Percentiles rank a stretch among this genome's conserved stretches.
Conservation (phyloP, 2,797 vertebrate genomes). For the Ciconia nigra region DNA sequence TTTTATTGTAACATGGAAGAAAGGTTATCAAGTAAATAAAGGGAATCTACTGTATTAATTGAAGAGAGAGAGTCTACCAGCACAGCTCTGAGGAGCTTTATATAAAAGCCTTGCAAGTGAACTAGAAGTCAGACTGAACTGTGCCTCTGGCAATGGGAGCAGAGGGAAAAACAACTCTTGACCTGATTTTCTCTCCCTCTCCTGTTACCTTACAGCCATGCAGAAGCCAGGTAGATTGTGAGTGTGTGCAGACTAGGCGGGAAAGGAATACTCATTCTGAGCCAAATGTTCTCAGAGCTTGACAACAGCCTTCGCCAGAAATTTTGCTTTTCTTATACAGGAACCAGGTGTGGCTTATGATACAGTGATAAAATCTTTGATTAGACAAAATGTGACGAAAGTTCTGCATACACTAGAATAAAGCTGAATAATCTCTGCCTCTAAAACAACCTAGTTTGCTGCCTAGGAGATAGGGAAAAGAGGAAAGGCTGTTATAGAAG, state of each 20-base stretch:
- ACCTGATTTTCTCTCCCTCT: conserved; percentile 39
- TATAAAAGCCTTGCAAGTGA: not conserved
- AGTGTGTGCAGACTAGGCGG: not conserved
- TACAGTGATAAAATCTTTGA: conserved; percentile 44
- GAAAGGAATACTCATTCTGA: not conserved
- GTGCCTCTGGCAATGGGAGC: not conserved
- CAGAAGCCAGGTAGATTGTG: conserved; percentile 2
- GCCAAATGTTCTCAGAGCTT: conserved; percentile 3
- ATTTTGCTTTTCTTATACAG: conserved; percentile 20
- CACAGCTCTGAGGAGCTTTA: not conserved
- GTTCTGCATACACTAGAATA: not conserved
- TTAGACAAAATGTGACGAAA: conserved; percentile 9
- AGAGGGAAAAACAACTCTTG: conserved; percentile 35
- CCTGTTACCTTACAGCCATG: not conserved
- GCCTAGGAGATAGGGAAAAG: conserved; percentile 7
- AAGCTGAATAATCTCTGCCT: not conserved
- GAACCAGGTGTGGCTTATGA: conserved; percentile 43
- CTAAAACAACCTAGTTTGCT: not conserved
- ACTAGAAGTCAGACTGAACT: not conserved
- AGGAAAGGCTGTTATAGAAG: not conserved
- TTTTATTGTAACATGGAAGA: not conserved
- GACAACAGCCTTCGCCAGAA: conserved; percentile 15
- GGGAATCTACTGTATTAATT: not conserved
- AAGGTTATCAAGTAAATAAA: not conserved
- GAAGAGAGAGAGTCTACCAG: not conserved